Base-by-base conservation (phyloP, 2,113 vertebrate species). In the Brachirus orientalis region DNA sequence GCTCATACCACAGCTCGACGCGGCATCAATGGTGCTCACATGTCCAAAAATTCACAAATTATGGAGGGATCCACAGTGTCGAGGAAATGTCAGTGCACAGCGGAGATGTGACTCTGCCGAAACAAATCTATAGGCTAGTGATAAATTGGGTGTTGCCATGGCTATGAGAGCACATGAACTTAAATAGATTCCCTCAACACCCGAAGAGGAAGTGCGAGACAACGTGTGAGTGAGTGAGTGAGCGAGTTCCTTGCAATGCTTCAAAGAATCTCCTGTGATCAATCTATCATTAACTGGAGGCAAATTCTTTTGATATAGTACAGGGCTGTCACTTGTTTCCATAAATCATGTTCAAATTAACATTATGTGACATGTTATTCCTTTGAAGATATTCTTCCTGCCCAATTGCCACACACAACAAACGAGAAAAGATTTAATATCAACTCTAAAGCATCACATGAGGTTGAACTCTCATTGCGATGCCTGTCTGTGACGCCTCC, bases 111-210 rank as follows among this genome's bases (percentile, higher is more conserved):
- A 81, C 58, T 80, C 55, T 41, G 45, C 57, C 35, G 22, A 58
- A 51, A 80, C 17, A 61, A 36, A 70, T 60, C 10, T 22, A 12
- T 11, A 20, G 5, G 0, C 16, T 41, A 19, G 40, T n/a, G 33
- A 61, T 56, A 55, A 77, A 77, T 12, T 58, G 57, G 20, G 37
- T 40, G 55, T 77, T 77, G 62, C 73, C 57, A 74, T 72, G 60
- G 69, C 52, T 53, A 61, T 55, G 44, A 52, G 61, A 69, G 72
- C 3, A 28, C 60, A 56, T 47, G 55, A 41, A 61, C 79, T 53
- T 41, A 84, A 89, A 86, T 86, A 89, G 75, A 87, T 63, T 63
- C 28, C 46, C 44, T 84, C 51, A 60, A 72, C 79, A 56, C 63
- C 47, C 70, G 19, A 3, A 54, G 51, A 41, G 37, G 28, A 35